phyloP scores from a whole-genome alignment of 1,140 invertebrate genomes.

The Odontomachus brunneus region DNA sequence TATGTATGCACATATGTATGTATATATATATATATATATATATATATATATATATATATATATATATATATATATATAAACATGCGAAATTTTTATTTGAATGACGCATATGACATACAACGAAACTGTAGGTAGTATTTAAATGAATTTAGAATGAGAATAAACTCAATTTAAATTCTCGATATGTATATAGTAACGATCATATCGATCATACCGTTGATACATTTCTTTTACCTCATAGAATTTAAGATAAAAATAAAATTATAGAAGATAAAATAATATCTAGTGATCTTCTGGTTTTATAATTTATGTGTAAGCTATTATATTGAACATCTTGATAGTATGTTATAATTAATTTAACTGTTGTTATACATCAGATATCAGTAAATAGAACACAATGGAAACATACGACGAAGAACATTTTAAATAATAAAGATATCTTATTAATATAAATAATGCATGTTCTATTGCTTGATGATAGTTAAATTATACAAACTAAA shows the following conservation, averaged over 20 bases:
- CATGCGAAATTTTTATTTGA: neutral
- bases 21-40: neutral
- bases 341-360: conserved; percentile 55
- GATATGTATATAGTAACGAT: conserved; percentile 53
- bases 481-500: conserved; percentile 29
- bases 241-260: too few species aligned
- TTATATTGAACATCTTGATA: conserved; percentile 64
- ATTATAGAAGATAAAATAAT: conserved; percentile 7
- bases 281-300: conserved; percentile 20
- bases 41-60: neutral
- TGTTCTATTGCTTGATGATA: conserved; percentile 1
- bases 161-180: conserved; percentile 10
- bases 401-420: neutral
- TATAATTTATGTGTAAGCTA: conserved; percentile 12
- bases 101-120: conserved; percentile 44
- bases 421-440: too few species aligned
- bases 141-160: conserved; percentile 49
- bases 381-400: neutral
- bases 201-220: conserved; percentile 23
- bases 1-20: neutral
- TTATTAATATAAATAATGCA: conserved; percentile 21
- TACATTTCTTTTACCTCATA: conserved; percentile 56
- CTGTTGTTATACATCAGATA: conserved; percentile 42
- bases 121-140: conserved; percentile 54
- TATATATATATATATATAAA: neutral